These are phyloP conservation scores for Heteropelma amictum DNA, from an alignment of 2,888 invertebrate species.

Conservation along the genomic window DNA sequence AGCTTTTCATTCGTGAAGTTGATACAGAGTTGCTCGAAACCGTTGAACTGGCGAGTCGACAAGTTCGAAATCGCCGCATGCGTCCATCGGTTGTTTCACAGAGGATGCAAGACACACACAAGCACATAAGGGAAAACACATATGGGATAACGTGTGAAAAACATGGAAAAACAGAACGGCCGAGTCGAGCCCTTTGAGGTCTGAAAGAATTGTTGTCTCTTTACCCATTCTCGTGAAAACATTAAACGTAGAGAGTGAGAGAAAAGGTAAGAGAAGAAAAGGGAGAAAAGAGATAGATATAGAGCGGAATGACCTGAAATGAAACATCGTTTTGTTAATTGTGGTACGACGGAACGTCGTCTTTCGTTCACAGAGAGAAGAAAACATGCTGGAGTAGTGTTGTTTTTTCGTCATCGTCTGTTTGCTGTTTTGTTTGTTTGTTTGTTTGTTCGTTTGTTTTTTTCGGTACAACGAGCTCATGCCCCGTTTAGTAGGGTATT, in stretches of 20 bases:
- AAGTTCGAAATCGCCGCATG: slow-evolving; percentile 43
- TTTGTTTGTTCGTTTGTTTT: slow-evolving; percentile 13
- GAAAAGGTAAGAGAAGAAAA: neutral
- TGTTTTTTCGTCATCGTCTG: slow-evolving; percentile 34
- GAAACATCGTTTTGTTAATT: slow-evolving; percentile 31
- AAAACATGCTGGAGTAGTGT: slow-evolving; percentile 63
- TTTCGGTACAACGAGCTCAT: slow-evolving; percentile 55
- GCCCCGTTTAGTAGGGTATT: slow-evolving; percentile 49
- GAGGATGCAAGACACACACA: slow-evolving; percentile 66
- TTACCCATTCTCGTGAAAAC: neutral
- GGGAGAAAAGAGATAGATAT: neutral
- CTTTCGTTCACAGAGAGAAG: slow-evolving; percentile 45
- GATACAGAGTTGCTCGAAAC: slow-evolving; percentile 97
- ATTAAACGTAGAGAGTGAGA: neutral
- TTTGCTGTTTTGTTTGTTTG: neutral
- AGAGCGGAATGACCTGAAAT: slow-evolving; percentile 24
- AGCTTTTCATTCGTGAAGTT: slow-evolving; percentile 97
- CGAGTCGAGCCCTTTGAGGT: slow-evolving; percentile 12
- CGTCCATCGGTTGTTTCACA: slow-evolving; percentile 54
- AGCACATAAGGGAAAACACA: slow-evolving; percentile 47
- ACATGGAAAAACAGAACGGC: neutral
- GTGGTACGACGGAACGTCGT: neutral
- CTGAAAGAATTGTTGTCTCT: slow-evolving; percentile 4
- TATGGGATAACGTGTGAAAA: slow-evolving; percentile 11
- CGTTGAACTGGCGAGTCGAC: slow-evolving; percentile 85